phyloP scores from a whole-genome alignment of 2,113 vertebrate genomes.

The Notothenia rossii region DNA sequence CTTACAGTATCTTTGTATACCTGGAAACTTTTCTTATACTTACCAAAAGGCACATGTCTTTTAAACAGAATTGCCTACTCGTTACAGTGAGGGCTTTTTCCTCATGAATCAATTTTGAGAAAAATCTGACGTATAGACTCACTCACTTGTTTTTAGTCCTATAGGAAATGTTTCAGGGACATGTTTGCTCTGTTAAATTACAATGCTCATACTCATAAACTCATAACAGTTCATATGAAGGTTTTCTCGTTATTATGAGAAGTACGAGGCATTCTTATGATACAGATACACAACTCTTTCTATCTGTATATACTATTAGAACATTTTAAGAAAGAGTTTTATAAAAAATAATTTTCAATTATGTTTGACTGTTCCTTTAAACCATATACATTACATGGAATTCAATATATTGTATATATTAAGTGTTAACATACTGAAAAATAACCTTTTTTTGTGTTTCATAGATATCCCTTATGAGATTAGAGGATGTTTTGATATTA shows the following conservation, averaged over 20 bases:
- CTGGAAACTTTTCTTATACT: not conserved
- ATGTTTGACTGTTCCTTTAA: not conserved
- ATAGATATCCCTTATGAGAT: not conserved
- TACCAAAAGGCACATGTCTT: not conserved
- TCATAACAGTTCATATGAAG: not conserved
- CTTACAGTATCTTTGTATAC: not conserved
- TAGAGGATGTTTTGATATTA: not conserved
- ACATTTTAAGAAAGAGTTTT: no score
- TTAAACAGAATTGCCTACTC: not conserved
- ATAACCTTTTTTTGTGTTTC: not conserved
- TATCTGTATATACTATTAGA: not conserved
- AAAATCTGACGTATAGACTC: not conserved
- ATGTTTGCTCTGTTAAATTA: not conserved
- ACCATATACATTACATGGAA: not conserved
- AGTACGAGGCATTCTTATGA: not conserved
- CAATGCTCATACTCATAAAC: not conserved
- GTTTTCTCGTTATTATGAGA: not conserved
- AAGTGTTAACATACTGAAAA: not conserved
- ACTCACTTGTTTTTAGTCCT: not conserved
- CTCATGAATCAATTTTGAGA: no score
- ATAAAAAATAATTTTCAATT: no score
- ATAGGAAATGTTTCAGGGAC: slow-evolving; percentile 5
- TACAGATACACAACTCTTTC: not conserved
- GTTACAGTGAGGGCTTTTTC: not conserved
- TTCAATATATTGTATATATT: not conserved